Conservation (phyloP, 1,140 invertebrate genomes). For the Tetramorium alpestre region DNA sequence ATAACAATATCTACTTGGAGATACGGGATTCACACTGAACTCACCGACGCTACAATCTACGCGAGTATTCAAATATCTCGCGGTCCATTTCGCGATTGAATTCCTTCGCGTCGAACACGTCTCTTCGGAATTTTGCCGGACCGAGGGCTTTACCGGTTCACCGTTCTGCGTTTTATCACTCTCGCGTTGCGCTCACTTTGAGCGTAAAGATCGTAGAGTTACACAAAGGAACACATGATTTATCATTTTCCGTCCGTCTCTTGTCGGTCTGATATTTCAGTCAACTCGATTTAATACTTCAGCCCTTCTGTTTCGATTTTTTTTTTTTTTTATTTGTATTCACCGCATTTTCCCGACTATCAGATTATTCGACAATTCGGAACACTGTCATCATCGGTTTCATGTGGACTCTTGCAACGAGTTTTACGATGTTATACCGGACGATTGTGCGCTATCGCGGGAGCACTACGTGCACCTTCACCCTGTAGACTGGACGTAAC, state of each 20-base stretch:
- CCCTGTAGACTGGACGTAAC: conserved; percentile 40
- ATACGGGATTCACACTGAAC: conserved; percentile 18
- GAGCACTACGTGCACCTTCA: not conserved
- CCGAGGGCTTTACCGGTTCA: conserved; percentile 10
- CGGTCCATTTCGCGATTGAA: conserved; percentile 58
- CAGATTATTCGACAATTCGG: not conserved
- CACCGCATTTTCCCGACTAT: not conserved
- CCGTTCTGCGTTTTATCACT: conserved; percentile 37
- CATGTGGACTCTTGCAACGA: conserved; percentile 1
- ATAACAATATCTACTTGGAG: conserved; percentile 28
- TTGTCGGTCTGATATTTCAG: not conserved
- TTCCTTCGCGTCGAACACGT: conserved; percentile 25
- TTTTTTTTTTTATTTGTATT: not conserved
- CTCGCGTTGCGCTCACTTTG: not conserved
- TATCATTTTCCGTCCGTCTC: not conserved
- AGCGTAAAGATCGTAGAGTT: not conserved
- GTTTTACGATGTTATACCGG: conserved; percentile 68
- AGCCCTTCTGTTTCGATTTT: not conserved
- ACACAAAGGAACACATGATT: not conserved
- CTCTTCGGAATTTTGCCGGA: conserved; percentile 7
- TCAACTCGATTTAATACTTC: not conserved
- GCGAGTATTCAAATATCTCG: conserved; percentile 53
- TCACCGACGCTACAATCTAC: conserved; percentile 1
- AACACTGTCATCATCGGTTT: conserved; percentile 44
- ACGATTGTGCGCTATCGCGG: conserved; percentile 52